phyloP scores from a whole-genome alignment of 2,888 invertebrate genomes.

The Amiota minor region DNA sequence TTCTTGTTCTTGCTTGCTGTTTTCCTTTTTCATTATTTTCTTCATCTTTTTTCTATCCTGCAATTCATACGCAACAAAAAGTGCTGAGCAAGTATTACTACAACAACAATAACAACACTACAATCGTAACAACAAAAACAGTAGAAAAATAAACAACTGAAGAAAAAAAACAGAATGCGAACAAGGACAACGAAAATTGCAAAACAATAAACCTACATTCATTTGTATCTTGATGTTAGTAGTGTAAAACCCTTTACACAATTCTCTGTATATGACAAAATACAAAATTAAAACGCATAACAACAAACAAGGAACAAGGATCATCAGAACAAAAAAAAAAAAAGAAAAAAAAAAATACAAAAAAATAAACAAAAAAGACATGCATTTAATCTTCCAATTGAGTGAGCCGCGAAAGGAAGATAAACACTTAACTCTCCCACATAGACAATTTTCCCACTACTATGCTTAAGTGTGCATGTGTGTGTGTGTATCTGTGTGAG shows the following conservation, averaged over 20 bases:
- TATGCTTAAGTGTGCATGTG: neutral
- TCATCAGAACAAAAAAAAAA: neutral
- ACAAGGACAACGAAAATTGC: slow-evolving; percentile 22
- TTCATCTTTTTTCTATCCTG: slow-evolving; percentile 1
- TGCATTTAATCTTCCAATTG: slow-evolving; percentile 66
- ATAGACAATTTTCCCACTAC: no score
- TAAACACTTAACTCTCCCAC: no score
- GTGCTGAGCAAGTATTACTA: slow-evolving; percentile 8
- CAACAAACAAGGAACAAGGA: neutral
- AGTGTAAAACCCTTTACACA: neutral
- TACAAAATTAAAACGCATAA: slow-evolving; percentile 22
- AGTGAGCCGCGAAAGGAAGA: slow-evolving; percentile 46
- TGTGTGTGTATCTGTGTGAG: slow-evolving; percentile 31
- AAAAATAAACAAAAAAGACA: slow-evolving; percentile 29
- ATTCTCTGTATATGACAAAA: neutral
- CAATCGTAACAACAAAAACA: neutral
- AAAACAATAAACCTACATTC: slow-evolving; percentile 2
- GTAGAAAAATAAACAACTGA: neutral
- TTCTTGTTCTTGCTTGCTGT: slow-evolving; percentile 47
- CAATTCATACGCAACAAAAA: slow-evolving; percentile 16
- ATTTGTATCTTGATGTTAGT: neutral
- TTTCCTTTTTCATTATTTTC: neutral
- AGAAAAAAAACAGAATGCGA: slow-evolving; percentile 14
- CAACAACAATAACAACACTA: neutral
- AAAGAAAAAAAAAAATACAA: neutral